These are phyloP conservation scores for Gymnothorax javanicus DNA, from an alignment of 2,797 vertebrate genomes.

Conservation along the genomic window DNA sequence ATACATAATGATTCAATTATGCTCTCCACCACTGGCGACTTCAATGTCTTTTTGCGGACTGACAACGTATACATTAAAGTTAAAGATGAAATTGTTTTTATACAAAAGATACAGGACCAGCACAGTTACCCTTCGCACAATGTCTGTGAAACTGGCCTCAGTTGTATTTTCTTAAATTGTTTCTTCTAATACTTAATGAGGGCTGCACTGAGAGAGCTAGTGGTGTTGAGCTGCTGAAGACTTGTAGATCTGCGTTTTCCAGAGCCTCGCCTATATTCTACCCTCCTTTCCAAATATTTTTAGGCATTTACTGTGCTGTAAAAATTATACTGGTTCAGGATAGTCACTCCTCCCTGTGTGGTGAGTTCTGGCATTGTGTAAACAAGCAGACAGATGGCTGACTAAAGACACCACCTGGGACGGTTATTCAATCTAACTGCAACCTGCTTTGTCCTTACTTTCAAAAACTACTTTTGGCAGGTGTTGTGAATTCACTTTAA, in stretches of 20 bases:
- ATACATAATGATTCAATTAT: too few relatives aligned
- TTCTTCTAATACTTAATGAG: neutral
- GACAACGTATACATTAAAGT: too few relatives aligned
- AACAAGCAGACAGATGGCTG: neutral
- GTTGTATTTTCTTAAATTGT: neutral
- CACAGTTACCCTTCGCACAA: too few relatives aligned
- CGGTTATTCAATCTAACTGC: constrained; percentile 1
- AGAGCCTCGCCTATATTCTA: neutral
- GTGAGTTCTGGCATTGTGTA: neutral
- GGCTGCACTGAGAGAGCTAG: neutral
- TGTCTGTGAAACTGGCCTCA: neutral
- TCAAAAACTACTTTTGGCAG: neutral
- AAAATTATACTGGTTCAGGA: neutral
- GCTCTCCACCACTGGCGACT: too few relatives aligned
- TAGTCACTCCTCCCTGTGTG: neutral
- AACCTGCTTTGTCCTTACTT: neutral
- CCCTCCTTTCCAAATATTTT: neutral
- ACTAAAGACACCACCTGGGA: constrained; percentile 9
- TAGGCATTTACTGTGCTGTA: neutral
- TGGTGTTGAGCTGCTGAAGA: neutral
- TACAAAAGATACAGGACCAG: too few relatives aligned
- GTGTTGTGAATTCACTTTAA: neutral
- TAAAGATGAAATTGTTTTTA: too few relatives aligned
- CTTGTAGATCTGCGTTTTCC: neutral
- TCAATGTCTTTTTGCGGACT: too few relatives aligned